phyloP scores from a whole-genome alignment of 2,888 invertebrate species.

The Crioceris asparagi region DNA sequence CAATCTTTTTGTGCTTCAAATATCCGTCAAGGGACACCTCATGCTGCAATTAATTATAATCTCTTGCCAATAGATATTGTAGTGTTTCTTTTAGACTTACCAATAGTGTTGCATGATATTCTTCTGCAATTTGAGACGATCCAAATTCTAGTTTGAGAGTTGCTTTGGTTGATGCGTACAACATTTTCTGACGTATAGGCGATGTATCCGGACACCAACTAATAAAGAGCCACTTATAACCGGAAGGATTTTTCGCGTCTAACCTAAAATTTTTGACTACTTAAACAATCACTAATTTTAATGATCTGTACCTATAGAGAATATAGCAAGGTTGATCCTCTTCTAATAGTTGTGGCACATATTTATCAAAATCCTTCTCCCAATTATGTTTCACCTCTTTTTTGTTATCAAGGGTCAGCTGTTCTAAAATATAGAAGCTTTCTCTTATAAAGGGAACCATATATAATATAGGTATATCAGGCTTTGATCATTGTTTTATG shows the following conservation, averaged over 20 bases:
- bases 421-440: constrained; percentile 48
- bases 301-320: constrained; percentile 55
- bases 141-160: constrained; percentile 96
- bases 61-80: no score
- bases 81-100: no score
- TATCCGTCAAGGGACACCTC: constrained; percentile 79
- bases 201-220: constrained; percentile 93
- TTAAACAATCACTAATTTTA: no score
- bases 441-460: no score
- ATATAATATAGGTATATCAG: no score
- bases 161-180: constrained; percentile 95
- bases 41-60: constrained; percentile 40
- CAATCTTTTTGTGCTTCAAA: constrained; percentile 62
- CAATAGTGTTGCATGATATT: constrained; percentile 77
- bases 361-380: constrained; percentile 78
- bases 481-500: no score
- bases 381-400: constrained; percentile 61
- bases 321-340: constrained; percentile 85
- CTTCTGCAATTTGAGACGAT: constrained; percentile 85
- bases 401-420: constrained; percentile 55
- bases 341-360: constrained; percentile 58
- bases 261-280: no score
- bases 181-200: constrained; percentile 89
- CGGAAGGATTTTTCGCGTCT: constrained; percentile 66
- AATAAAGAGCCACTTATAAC: constrained; percentile 86